Conservation (phyloP, 2,888 invertebrate species). For the Cosmorhoe ocellata region DNA sequence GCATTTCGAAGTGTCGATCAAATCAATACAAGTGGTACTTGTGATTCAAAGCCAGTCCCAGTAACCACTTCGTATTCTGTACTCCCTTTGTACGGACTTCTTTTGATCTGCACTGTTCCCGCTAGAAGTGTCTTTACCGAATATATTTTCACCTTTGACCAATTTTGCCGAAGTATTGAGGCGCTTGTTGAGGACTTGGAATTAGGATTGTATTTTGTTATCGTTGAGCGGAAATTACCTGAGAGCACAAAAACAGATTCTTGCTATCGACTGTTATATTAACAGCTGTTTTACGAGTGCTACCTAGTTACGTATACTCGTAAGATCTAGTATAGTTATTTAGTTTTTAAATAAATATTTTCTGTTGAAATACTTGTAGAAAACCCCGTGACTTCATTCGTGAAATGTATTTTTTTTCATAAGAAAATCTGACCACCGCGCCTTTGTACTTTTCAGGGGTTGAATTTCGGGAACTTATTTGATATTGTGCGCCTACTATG, state of each 20-base stretch:
- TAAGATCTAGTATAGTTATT: no score
- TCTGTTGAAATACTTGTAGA: no score
- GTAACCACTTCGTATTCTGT: conserved; percentile 28
- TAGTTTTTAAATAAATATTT: no score
- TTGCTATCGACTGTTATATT: no score
- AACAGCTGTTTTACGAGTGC: no score
- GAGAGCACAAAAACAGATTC: background rate
- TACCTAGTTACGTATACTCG: no score
- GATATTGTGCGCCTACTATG: no score
- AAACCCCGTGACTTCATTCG: no score
- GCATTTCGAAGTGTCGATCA: conserved; percentile 35
- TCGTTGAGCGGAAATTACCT: background rate
- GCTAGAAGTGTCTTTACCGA: conserved; percentile 49
- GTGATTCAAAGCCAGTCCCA: background rate
- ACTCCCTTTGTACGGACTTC: conserved; percentile 52
- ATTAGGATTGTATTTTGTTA: conserved; percentile 4
- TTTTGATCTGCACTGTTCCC: conserved; percentile 52
- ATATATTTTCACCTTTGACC: conserved; percentile 62
- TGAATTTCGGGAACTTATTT: no score
- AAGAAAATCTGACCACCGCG: no score
- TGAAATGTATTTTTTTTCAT: no score
- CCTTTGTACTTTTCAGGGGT: no score
- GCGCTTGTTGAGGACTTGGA: conserved; percentile 11
- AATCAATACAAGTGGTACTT: conserved; percentile 40
- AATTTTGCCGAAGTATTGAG: conserved; percentile 40